Conservation (phyloP, 92 coral and sea anemone species). For the Nematostella vectensis region DNA sequence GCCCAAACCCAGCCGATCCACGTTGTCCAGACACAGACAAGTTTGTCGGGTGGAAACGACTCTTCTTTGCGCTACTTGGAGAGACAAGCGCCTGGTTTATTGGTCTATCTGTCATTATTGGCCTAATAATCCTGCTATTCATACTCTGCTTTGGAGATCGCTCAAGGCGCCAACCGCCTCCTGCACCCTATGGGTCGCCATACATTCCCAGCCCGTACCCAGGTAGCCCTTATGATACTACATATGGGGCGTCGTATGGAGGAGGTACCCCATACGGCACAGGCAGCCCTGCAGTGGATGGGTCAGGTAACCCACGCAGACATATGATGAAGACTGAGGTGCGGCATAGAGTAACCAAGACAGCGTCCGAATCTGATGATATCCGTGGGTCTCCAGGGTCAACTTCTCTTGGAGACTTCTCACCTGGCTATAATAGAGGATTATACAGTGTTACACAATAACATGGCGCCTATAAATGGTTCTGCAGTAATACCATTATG, state of each 20-base stretch:
- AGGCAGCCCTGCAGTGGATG: not conserved
- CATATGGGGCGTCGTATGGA: constrained; percentile 29
- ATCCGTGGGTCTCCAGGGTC: constrained; percentile 18
- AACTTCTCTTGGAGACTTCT: constrained; percentile 21
- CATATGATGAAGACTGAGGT: not conserved
- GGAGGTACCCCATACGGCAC: constrained; percentile 31
- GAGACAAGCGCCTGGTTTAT: constrained; percentile 85
- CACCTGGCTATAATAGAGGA: constrained; percentile 47
- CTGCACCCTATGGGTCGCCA: constrained; percentile 18
- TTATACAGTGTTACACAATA: constrained; percentile 70
- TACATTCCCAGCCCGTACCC: constrained; percentile 48
- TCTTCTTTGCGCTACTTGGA: constrained; percentile 54
- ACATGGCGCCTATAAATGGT: too few species aligned
- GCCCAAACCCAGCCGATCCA: constrained; percentile 36
- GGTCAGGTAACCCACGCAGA: constrained; percentile 2
- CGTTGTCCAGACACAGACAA: constrained; percentile 21
- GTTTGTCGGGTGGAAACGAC: constrained; percentile 27
- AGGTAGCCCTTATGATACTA: constrained; percentile 25
- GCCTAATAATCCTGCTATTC: constrained; percentile 53
- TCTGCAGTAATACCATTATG: too few species aligned
- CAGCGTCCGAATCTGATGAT: constrained; percentile 20
- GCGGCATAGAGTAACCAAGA: constrained; percentile 19
- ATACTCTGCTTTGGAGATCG: constrained; percentile 65
- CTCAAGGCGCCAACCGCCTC: constrained; percentile 19
- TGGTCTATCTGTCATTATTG: constrained; percentile 64